Percentiles rank a stretch among this genome's conserved stretches.
Conservation (phyloP, 2,888 invertebrate genomes). For the Acrobasis repandana region DNA sequence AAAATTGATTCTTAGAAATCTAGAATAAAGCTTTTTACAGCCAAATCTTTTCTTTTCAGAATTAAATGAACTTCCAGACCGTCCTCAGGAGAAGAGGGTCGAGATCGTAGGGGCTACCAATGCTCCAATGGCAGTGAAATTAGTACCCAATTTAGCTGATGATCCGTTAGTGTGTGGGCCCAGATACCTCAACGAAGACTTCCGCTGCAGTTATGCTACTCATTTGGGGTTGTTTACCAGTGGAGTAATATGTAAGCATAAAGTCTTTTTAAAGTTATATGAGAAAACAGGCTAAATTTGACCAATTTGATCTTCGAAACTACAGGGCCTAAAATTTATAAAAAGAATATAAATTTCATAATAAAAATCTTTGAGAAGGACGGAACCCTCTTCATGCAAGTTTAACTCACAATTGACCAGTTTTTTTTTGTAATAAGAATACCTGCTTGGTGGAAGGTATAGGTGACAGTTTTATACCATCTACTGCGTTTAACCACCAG, state of each 20-base stretch:
- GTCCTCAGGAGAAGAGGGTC: conserved; percentile 83
- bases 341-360: too few species aligned
- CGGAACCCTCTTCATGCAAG: too few species aligned
- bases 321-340: too few species aligned
- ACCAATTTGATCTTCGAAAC: too few species aligned
- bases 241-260: conserved; percentile 87
- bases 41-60: conserved; percentile 71
- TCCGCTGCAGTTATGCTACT: conserved; percentile 84
- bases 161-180: conserved; percentile 89
- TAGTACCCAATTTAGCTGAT: conserved; percentile 88
- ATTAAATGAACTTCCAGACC: conserved; percentile 86
- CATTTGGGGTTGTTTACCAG: conserved; percentile 85
- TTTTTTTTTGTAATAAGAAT: too few species aligned
- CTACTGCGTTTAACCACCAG: too few species aligned
- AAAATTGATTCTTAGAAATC: background rate
- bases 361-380: too few species aligned
- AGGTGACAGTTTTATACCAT: too few species aligned
- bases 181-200: conserved; percentile 86
- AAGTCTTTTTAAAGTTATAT: too few species aligned
- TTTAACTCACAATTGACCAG: too few species aligned
- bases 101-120: conserved; percentile 86
- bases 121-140: conserved; percentile 79
- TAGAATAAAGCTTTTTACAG: background rate
- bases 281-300: too few species aligned
- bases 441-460: too few species aligned